phyloP scores from a whole-genome alignment of 2,797 vertebrate species.

The Rhinella marina region DNA sequence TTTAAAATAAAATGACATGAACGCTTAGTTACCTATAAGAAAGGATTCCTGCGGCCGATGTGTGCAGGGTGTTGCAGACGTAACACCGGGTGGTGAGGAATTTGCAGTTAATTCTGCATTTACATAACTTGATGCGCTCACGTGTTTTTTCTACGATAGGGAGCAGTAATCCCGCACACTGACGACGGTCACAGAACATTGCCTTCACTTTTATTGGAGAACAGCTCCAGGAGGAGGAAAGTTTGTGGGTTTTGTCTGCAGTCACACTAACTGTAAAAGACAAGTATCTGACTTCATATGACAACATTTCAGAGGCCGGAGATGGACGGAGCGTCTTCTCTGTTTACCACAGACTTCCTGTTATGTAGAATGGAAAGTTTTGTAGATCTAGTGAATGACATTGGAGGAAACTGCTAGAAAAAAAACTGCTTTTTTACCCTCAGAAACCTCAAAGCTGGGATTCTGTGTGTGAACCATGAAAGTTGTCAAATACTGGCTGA shows the following conservation, averaged over 20 bases:
- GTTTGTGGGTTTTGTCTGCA: neutral
- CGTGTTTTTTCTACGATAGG: too few relatives aligned
- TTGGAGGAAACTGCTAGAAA: neutral
- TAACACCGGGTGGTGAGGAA: neutral
- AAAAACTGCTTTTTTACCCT: neutral
- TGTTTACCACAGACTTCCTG: neutral
- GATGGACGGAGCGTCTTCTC: neutral
- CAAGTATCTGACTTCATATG: neutral
- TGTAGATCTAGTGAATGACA: neutral
- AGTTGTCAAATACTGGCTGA: too few relatives aligned
- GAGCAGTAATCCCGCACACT: too few relatives aligned
- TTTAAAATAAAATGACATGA: too few relatives aligned
- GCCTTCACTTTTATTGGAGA: too few relatives aligned
- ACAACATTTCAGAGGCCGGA: too few relatives aligned
- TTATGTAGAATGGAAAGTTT: neutral
- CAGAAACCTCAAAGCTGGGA: neutral
- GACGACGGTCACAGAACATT: too few relatives aligned
- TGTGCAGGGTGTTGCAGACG: too few relatives aligned
- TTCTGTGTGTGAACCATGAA: neutral
- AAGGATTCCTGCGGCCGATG: too few relatives aligned
- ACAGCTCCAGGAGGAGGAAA: too few relatives aligned
- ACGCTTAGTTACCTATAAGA: too few relatives aligned
- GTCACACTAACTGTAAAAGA: neutral
- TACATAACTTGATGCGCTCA: neutral
- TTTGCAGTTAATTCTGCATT: too few relatives aligned